Evolutionary conservation across 2,888 invertebrate species (phyloP).

Genomic region (Caenorhabditis sinica): DNA sequence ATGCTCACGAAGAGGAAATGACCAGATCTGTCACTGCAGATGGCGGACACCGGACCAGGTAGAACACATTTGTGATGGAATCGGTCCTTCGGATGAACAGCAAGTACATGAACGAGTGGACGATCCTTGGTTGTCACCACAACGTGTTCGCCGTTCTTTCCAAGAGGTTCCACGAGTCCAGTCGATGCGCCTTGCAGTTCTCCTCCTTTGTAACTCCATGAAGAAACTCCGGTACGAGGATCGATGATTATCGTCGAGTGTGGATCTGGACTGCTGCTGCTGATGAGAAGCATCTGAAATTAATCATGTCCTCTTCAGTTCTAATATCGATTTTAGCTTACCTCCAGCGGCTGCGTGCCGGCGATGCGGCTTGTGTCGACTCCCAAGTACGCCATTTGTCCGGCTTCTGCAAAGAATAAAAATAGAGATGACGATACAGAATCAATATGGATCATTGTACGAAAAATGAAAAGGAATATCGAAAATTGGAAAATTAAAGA

Average conservation of each 20-base stretch:
- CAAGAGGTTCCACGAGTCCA: conserved; percentile 73
- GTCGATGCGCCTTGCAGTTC: conserved; percentile 77
- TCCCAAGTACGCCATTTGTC: conserved; percentile 56
- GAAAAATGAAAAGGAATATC: background rate
- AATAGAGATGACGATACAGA: too few species aligned
- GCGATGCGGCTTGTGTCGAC: conserved; percentile 60
- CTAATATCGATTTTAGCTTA: background rate
- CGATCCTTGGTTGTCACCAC: conserved; percentile 73
- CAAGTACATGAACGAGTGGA: conserved; percentile 73
- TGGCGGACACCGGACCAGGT: conserved; percentile 68
- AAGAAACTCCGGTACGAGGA: conserved; percentile 76
- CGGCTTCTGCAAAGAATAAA: background rate
- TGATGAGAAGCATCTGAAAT: conserved; percentile 70
- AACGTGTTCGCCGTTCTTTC: conserved; percentile 71
- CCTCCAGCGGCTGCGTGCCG: conserved; percentile 54
- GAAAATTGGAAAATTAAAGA: too few species aligned
- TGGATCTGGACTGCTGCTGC: conserved; percentile 72
- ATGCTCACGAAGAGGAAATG: conserved; percentile 75
- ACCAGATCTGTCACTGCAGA: conserved; percentile 70
- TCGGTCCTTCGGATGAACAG: conserved; percentile 71
- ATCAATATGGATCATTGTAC: too few species aligned
- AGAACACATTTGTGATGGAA: conserved; percentile 73
- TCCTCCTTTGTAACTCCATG: conserved; percentile 79
- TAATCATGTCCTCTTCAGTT: background rate
- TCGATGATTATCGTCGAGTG: conserved; percentile 77